Evolutionary conservation across 2,888 invertebrate genomes (phyloP).

Genomic region (Lumbricus terrestris): DNA sequence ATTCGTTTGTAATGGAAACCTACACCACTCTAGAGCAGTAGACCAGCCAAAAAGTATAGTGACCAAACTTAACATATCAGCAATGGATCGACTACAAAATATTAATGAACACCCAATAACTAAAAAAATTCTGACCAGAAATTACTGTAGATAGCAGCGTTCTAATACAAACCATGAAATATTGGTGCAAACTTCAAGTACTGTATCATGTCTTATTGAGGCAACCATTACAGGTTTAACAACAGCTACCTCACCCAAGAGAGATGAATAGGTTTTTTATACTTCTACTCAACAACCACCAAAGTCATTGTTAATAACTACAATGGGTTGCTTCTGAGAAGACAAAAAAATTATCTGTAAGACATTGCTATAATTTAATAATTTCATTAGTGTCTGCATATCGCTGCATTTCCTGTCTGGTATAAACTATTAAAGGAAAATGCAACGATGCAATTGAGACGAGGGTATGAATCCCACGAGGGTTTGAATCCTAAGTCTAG

Average conservation of each 20-base stretch:
- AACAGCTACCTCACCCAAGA: constrained; percentile 10
- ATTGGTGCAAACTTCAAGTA: not conserved
- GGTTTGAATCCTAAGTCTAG: no score
- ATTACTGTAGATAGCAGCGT: not conserved
- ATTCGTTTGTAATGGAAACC: not conserved
- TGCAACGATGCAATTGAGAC: not conserved
- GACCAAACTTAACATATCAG: no score
- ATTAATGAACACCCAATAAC: not conserved
- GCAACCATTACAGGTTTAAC: not conserved
- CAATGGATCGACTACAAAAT: not conserved
- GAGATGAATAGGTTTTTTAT: constrained; percentile 14
- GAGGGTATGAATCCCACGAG: no score
- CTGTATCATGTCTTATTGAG: constrained; percentile 24
- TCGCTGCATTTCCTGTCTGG: not conserved
- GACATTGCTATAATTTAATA: not conserved
- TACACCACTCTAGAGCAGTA: no score
- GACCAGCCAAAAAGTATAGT: no score
- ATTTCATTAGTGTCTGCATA: not conserved
- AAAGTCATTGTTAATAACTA: constrained; percentile 11
- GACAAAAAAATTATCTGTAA: not conserved
- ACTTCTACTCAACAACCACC: constrained; percentile 26
- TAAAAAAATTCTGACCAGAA: not conserved
- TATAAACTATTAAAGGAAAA: not conserved
- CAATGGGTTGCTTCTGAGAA: constrained; percentile 27
- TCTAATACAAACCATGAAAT: not conserved